These are phyloP conservation scores for Probaryconus sp. DNA, from an alignment of 1,140 invertebrate species.

Conservation along the genomic window DNA sequence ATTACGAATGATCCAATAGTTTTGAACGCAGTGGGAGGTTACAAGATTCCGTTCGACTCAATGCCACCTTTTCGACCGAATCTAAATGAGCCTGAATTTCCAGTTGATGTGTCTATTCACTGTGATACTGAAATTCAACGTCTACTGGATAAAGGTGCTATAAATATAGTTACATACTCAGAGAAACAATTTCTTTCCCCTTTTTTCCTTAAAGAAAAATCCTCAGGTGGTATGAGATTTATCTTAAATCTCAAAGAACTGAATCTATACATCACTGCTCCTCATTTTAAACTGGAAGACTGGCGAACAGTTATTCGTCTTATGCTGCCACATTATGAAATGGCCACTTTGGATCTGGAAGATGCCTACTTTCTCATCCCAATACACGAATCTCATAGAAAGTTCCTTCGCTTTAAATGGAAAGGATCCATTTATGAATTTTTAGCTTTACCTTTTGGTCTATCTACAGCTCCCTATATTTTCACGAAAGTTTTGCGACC, in stretches of 20 bases:
- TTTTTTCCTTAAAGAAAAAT: slow-evolving; percentile 44
- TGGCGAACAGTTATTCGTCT: background rate
- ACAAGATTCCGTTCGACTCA: background rate
- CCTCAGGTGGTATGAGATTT: slow-evolving; percentile 31
- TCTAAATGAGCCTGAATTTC: background rate
- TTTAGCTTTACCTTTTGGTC: too few species aligned
- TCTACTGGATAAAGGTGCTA: background rate
- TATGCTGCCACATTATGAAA: too few species aligned
- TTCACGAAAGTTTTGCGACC: too few species aligned
- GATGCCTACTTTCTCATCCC: too few species aligned
- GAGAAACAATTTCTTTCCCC: slow-evolving; percentile 2
- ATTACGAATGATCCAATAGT: background rate
- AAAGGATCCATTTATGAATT: too few species aligned
- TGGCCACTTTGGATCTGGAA: too few species aligned
- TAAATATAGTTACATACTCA: too few species aligned
- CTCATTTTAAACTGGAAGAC: slow-evolving; percentile 63
- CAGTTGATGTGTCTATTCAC: background rate
- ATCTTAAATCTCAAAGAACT: slow-evolving; percentile 47
- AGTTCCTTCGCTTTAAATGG: too few species aligned
- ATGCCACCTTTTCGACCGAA: background rate
- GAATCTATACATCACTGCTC: slow-evolving; percentile 53
- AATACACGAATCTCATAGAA: too few species aligned
- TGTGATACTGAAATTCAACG: background rate
- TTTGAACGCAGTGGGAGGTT: background rate
- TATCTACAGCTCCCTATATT: too few species aligned